Percentiles rank a stretch among this genome's conserved stretches.
phyloP scores from a whole-genome alignment of 2,888 invertebrate genomes.

The Tyria jacobaeae region DNA sequence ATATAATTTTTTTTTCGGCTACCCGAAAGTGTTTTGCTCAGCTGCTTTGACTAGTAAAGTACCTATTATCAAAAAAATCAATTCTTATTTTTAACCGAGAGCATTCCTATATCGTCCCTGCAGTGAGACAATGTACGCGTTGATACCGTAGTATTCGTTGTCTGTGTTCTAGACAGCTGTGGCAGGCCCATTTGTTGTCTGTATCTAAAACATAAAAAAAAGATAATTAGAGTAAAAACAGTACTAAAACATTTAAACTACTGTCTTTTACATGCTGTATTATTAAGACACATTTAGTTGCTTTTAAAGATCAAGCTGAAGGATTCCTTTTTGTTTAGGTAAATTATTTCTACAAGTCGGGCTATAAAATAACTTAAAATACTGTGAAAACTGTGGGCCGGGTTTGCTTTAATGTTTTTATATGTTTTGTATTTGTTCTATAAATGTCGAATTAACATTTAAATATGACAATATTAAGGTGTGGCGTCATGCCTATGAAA shows the following conservation, averaged over 20 bases:
- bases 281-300: neutral
- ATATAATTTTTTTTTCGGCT: too few relatives aligned
- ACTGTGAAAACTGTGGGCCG: too few relatives aligned
- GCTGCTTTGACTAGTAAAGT: constrained; percentile 8
- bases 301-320: too few relatives aligned
- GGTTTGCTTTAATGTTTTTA: too few relatives aligned
- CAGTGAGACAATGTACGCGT: constrained; percentile 54
- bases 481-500: too few relatives aligned
- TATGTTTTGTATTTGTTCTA: too few relatives aligned
- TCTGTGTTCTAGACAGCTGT: constrained; percentile 62
- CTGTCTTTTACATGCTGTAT: neutral
- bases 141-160: constrained; percentile 47
- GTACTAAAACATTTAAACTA: neutral
- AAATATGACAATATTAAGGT: too few relatives aligned
- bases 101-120: constrained; percentile 53
- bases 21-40: neutral
- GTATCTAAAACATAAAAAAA: constrained; percentile 57
- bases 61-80: neutral
- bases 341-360: too few relatives aligned
- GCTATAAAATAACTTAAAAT: too few relatives aligned
- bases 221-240: neutral
- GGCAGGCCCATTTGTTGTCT: constrained; percentile 56
- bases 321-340: too few relatives aligned
- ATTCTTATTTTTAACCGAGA: neutral
- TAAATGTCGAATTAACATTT: too few relatives aligned